Evolutionary conservation across 2,888 invertebrate genomes (phyloP), one percentile per base, ranked within the genome.

Genomic region (Megastigmus dorsalis): DNA sequence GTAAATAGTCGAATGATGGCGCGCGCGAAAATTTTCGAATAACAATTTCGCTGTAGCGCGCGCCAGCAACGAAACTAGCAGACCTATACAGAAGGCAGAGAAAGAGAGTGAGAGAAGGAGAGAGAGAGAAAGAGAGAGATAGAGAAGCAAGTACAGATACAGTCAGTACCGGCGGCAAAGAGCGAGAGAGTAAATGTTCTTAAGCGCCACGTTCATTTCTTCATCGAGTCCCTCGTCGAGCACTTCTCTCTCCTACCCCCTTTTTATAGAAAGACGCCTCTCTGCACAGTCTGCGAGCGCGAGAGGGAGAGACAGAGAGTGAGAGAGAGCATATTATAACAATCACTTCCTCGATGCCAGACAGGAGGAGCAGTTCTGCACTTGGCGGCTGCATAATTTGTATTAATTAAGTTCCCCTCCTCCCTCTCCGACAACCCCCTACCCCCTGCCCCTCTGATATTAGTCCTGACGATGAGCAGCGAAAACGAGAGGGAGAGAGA

Each of bases 321-420:
- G 26, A 2, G 26, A 2, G 13, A 1, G 2, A 54, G 55, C 43
- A 45, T 20, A 60, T 72, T 50, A 59, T 48, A 59, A 66, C 72
- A 52, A 71, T 72, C 65, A 52, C 23, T 66, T 33, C 10, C 36
- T 33, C 62, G 62, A 70, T 60, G 52, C 68, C 18, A n/a, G 23
- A 45, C 26, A 23, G 48, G 26, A 23, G 9, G 7, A 48, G 26
- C 65, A 30, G 15, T 20, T 48, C 63, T 62, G 54, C 23, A 50
- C 54, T 55, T 67, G 73, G 48, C 62, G 52, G 43, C 33, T 55
- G 68, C 65, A 69, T 69, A 74, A 74, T 74, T 69, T 74, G 59
- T 74, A 69, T 65, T 74, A 74, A 74, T 74, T 74, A 74, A 74
- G 50, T 69, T 45, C 41, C 28, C 30, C 28, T n/a, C n/a, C n/a